These are phyloP conservation scores for Origma solitaria DNA, from an alignment of 2,113 vertebrate genomes.

Conservation along the genomic window DNA sequence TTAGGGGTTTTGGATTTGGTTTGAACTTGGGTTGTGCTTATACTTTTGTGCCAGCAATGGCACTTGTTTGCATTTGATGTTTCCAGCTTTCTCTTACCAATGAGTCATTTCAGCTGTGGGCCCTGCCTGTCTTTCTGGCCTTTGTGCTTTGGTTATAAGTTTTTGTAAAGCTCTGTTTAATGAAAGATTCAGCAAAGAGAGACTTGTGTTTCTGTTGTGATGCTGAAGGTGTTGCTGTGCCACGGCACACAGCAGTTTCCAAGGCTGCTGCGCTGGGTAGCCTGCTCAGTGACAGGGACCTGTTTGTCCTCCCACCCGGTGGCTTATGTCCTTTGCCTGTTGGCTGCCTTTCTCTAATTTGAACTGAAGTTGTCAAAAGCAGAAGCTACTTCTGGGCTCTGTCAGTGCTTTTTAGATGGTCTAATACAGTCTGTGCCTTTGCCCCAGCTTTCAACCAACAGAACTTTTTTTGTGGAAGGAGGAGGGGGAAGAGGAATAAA, in stretches of 20 bases:
- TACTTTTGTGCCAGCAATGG: fast-evolving
- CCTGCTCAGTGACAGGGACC: neutral
- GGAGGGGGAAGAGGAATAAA: neutral
- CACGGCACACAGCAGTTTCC: neutral
- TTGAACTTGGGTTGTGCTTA: neutral
- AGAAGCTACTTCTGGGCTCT: neutral
- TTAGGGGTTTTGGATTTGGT: neutral
- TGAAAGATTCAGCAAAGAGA: neutral
- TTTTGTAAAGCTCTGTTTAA: neutral
- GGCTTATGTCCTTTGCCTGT: neutral
- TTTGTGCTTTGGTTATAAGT: neutral
- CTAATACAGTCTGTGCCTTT: neutral
- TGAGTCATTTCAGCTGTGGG: neutral
- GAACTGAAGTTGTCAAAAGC: neutral
- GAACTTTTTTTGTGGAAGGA: neutral
- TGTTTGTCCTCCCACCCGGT: neutral
- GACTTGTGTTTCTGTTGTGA: neutral
- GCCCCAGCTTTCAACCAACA: neutral
- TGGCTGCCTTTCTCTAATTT: neutral
- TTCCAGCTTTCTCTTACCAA: neutral
- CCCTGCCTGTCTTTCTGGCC: neutral
- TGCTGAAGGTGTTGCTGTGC: neutral
- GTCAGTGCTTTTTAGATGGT: neutral
- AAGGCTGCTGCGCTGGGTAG: neutral
- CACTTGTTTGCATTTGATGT: neutral